A percentile compares a stretch with the other conserved stretches of the same genome.
These are phyloP conservation scores for Chlamydotis undulata DNA, from an alignment of 2,113 vertebrate genomes.

Conservation along the genomic window DNA sequence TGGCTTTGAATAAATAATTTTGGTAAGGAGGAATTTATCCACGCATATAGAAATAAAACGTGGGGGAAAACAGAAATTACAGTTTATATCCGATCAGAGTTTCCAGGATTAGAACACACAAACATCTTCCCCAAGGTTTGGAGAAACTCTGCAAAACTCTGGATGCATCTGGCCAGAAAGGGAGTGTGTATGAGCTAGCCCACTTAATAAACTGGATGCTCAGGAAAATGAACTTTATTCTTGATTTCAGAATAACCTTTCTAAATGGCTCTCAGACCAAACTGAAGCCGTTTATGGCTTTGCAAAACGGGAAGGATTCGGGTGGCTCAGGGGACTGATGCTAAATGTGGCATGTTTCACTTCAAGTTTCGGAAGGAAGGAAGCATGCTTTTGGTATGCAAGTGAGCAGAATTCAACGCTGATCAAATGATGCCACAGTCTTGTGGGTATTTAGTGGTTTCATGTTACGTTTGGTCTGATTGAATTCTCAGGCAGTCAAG, in stretches of 20 bases:
- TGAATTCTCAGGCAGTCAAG: not conserved
- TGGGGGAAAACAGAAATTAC: not conserved
- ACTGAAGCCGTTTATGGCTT: not conserved
- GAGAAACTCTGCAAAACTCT: not conserved
- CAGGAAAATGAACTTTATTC: not conserved
- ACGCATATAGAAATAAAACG: accelerated
- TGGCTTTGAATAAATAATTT: not conserved
- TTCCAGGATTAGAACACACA: not conserved
- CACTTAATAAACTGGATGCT: not conserved
- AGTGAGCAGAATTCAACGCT: not conserved
- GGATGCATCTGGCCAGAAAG: not conserved
- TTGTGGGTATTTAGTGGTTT: not conserved
- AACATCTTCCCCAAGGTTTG: not conserved
- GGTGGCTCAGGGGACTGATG: not conserved
- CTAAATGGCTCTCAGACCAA: not conserved
- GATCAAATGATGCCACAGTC: not conserved
- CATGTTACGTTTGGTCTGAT: not conserved
- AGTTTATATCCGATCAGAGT: not conserved
- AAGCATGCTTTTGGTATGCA: not conserved
- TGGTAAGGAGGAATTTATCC: not conserved
- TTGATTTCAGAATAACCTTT: not conserved
- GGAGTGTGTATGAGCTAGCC: accelerated
- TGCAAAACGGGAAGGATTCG: not conserved
- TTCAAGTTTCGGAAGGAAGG: slow-evolving; percentile 53
- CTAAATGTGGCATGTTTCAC: not conserved